Conservation (phyloP, 2,113 vertebrate species). For the Thomomys bottae region DNA sequence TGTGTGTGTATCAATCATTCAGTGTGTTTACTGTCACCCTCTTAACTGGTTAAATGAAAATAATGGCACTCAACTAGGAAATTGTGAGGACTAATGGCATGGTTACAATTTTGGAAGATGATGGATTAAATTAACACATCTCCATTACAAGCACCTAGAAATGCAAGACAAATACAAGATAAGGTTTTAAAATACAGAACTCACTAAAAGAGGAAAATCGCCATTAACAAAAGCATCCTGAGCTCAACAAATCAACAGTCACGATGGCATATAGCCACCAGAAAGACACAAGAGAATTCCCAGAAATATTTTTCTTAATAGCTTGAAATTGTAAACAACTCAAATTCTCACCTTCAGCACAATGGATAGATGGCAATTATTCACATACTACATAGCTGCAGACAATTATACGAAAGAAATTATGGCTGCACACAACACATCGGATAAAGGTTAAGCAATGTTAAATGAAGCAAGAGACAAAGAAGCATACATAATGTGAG, state of each 20-base stretch:
- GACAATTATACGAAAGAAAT: slow-evolving; percentile 1
- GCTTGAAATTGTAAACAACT: neutral
- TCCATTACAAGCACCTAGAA: neutral
- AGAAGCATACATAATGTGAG: neutral
- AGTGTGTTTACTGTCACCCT: neutral
- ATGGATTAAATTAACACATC: neutral
- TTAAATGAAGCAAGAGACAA: slow-evolving; percentile 13
- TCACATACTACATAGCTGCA: neutral
- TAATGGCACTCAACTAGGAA: neutral
- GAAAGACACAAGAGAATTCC: neutral
- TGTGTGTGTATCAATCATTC: neutral
- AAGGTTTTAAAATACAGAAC: neutral
- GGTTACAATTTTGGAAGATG: neutral
- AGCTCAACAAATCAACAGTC: neutral
- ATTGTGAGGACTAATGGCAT: neutral
- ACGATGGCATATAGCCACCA: neutral
- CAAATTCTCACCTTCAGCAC: neutral
- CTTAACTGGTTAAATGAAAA: neutral
- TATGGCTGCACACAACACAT: neutral
- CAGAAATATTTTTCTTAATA: neutral
- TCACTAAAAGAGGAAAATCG: neutral
- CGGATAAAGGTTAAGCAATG: neutral
- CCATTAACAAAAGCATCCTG: neutral
- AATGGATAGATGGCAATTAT: neutral
- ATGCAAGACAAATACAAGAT: slow-evolving; percentile 35